Percentiles rank a stretch among this genome's conserved stretches.
These are phyloP conservation scores for Dendropsophus ebraccatus DNA, from an alignment of 2,113 vertebrate species.

Conservation along the genomic window DNA sequence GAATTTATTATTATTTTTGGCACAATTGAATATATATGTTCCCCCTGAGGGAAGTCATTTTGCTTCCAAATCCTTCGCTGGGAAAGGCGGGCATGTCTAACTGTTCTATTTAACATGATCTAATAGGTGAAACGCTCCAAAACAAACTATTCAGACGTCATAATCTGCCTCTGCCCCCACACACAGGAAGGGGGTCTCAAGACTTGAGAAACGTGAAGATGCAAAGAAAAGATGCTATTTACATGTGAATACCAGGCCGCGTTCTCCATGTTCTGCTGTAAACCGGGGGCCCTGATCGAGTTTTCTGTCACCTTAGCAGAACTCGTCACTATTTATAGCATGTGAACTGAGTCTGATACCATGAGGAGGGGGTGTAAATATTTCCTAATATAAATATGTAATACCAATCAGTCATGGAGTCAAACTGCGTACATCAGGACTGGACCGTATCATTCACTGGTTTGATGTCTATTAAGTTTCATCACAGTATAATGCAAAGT, in stretches of 20 bases:
- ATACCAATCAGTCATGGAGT: background rate
- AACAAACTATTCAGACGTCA: slow-evolving; percentile 22
- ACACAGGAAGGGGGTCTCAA: background rate
- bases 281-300: background rate
- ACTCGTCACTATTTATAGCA: background rate
- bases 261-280: too few relatives aligned
- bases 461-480: background rate
- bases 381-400: background rate
- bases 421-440: too few relatives aligned
- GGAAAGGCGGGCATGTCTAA: slow-evolving; percentile 14
- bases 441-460: background rate
- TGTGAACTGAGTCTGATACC: background rate
- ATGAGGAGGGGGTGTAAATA: background rate
- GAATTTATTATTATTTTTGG: slow-evolving; percentile 26
- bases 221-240: background rate
- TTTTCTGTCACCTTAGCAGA: background rate
- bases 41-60: slow-evolving; percentile 15
- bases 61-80: background rate
- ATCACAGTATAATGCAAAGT: background rate
- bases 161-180: background rate
- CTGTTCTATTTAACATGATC: slow-evolving; percentile 18
- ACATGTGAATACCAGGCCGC: background rate
- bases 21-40: background rate
- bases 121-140: slow-evolving; percentile 27
- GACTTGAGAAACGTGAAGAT: background rate